Conservation (phyloP, 2,113 vertebrate species). For the Malurus alboscapulatus region DNA sequence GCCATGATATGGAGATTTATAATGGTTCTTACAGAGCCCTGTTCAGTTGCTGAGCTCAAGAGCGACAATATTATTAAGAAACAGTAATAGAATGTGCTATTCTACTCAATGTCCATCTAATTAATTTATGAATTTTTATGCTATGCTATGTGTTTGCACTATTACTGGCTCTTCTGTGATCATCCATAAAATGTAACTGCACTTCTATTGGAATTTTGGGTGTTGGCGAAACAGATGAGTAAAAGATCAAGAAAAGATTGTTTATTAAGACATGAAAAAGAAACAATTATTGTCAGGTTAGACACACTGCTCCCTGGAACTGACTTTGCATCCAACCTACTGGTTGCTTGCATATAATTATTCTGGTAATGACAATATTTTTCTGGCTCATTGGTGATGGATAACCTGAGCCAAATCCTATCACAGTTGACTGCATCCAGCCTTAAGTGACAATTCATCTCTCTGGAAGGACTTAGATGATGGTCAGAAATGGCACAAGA, state of each 20-base stretch:
- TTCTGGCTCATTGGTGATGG: not conserved
- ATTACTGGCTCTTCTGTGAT: not conserved
- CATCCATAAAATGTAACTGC: not conserved
- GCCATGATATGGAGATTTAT: not conserved
- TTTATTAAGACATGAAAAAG: not conserved
- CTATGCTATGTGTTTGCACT: not conserved
- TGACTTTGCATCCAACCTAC: not conserved
- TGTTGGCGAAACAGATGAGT: not conserved
- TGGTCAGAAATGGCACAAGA: not conserved
- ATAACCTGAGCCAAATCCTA: not conserved
- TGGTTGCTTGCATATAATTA: not conserved
- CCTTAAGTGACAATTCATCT: not conserved
- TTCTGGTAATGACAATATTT: not conserved
- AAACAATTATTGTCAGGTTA: not conserved
- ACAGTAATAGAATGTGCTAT: not conserved
- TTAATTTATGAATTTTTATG: not conserved
- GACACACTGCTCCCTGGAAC: not conserved
- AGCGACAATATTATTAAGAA: not conserved
- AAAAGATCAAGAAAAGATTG: not conserved
- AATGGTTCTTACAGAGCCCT: not conserved
- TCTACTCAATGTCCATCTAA: not conserved
- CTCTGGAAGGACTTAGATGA: not conserved
- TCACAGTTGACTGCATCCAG: not conserved
- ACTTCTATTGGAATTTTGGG: not conserved
- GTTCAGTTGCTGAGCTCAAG: not conserved